Evolutionary conservation across 35 echinoderm and acorn worm species (phyloP).

Genomic region (Chiridota heheva): DNA sequence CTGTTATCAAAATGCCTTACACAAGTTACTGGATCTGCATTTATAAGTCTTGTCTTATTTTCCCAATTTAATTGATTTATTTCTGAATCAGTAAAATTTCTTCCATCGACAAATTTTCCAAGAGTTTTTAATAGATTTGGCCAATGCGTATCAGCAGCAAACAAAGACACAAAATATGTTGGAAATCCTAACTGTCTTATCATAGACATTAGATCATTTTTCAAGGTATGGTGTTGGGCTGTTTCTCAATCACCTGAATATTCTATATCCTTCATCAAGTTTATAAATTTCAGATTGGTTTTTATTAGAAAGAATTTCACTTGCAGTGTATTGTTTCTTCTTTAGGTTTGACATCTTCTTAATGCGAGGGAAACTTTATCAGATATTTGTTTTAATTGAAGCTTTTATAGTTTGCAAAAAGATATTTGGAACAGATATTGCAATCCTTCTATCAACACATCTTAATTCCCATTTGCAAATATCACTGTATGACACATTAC

Average conservation of each 20-base stretch:
- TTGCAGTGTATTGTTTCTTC: background rate
- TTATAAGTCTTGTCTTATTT: constrained; percentile 14
- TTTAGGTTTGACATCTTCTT: background rate
- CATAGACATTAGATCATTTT: background rate
- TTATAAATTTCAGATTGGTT: background rate
- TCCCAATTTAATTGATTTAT: background rate
- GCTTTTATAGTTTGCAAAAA: background rate
- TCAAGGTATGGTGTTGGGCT: background rate
- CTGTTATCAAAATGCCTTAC: constrained; percentile 26
- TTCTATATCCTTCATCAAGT: constrained; percentile 18
- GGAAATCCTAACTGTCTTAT: constrained; percentile 16
- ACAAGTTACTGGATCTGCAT: constrained; percentile 35
- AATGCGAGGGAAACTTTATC: constrained; percentile 10
- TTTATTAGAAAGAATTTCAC: background rate
- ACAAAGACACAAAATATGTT: constrained; percentile 21
- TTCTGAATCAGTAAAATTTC: constrained; percentile 11
- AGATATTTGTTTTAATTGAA: background rate
- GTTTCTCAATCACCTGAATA: background rate
- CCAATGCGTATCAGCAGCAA: constrained; percentile 42
- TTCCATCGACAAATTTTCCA: constrained; percentile 29
- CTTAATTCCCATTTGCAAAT: constrained; percentile 20
- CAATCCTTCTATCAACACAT: constrained; percentile 5
- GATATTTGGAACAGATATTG: constrained; percentile 9
- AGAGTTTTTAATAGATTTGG: constrained; percentile 3
- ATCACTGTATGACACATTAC: background rate